Base-by-base conservation (phyloP, 2,113 vertebrate genomes). In the Oreocharis arfaki region DNA sequence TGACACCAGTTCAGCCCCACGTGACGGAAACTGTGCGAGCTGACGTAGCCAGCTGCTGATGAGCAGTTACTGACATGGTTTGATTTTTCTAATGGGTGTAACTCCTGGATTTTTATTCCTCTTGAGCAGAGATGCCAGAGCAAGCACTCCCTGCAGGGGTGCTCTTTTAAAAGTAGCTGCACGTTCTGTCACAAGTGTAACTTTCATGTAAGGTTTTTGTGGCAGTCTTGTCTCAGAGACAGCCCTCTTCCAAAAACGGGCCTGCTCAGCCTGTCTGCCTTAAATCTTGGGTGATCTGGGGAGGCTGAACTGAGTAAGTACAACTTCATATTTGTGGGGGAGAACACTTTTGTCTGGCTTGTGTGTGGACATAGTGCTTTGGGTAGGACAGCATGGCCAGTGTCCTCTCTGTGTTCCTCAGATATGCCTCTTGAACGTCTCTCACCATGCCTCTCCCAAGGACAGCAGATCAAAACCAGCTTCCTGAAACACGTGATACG, bases 31-130 rank as follows among this genome's bases (percentile, higher is more conserved):
- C 79, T 61, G 30, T 67, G 56, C 0, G 5, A 84, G 39, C 30
- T 92, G 81, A 57, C 1, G 1, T 56, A 64, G 65, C 44, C 79
- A 65, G 19, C 44, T 59, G 65, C 69, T 93, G 82, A n/a, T 44
- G 39, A 89, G 76, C 20, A 50, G 37, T 88, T 84, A 73, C 76
- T 87, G 94, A 84, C 39, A 16, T 47, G 22, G 35, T 28, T 95
- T 95, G 64, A 26, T 69, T 90, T 77, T 90, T 86, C 39, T 84
- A 16, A 78, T 84, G 92, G 52, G 52, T 87, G n/a, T 93, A 75
- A 78, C 76, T 64, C 37, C 17, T 73, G 46, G 50, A 23, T 70
- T 44, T n/a, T 85, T 91, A 37, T 41, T 78, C 35, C 19, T 71
- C 53, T 78, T 37, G 49, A 89, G 68, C 68, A 37, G 90, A 65